Evolutionary conservation across 2,113 vertebrate species (phyloP).

Genomic region (Engraulis encrasicolus): DNA sequence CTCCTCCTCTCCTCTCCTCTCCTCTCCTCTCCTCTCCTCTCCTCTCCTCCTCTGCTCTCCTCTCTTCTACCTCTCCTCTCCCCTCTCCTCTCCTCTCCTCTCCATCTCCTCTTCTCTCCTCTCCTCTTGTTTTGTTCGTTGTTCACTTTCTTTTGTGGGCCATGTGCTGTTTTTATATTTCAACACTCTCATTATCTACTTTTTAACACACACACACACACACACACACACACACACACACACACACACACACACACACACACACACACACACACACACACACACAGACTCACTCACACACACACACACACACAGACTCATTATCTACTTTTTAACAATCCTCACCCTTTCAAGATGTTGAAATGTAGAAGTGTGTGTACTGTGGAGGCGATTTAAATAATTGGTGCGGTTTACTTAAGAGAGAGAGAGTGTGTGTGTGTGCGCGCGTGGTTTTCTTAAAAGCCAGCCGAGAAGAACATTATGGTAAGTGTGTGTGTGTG

Average conservation of each 20-base stretch:
- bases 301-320: slow-evolving; percentile 59
- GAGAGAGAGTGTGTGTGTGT: too few species aligned
- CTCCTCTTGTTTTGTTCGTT: slow-evolving; percentile 32
- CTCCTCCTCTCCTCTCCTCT: background rate
- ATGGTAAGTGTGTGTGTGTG: too few species aligned
- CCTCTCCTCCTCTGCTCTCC: background rate
- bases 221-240: too few species aligned
- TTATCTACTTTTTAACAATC: slow-evolving; percentile 66
- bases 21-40: background rate
- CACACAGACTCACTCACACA: too few species aligned
- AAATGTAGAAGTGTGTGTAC: slow-evolving; percentile 60
- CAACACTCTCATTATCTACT: background rate
- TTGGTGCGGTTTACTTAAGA: slow-evolving; percentile 79
- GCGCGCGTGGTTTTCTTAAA: slow-evolving; percentile 79
- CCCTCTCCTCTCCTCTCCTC: background rate
- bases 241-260: too few species aligned
- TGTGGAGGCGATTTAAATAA: slow-evolving; percentile 76
- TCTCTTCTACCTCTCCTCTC: background rate
- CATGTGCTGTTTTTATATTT: slow-evolving; percentile 42
- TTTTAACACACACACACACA: too few species aligned
- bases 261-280: too few species aligned
- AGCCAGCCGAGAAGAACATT: slow-evolving; percentile 53
- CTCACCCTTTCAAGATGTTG: slow-evolving; percentile 61
- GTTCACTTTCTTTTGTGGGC: slow-evolving; percentile 55
- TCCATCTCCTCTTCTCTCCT: background rate